Conservation (phyloP, 2,888 invertebrate species). For the Tenthredo mesomela region DNA sequence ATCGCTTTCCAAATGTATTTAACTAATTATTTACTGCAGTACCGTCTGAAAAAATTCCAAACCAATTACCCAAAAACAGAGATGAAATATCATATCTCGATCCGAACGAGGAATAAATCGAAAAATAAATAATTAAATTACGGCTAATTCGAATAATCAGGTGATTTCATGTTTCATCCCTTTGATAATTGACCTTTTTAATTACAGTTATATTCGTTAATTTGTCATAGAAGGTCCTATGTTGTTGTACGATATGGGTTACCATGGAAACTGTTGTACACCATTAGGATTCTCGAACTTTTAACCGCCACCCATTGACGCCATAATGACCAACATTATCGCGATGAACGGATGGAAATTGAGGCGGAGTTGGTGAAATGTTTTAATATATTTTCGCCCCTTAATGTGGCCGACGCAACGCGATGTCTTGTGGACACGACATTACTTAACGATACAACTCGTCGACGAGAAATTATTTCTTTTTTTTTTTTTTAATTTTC, state of each 20-base stretch:
- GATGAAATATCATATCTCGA: no score
- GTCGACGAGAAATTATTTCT: background rate
- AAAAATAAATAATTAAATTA: background rate
- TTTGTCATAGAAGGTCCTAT: background rate
- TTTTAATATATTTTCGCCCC: slow-evolving; percentile 51
- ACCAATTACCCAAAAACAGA: background rate
- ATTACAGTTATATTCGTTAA: background rate
- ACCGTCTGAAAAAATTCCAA: background rate
- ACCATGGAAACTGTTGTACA: slow-evolving; percentile 26
- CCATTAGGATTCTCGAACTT: slow-evolving; percentile 44
- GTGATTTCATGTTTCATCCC: background rate
- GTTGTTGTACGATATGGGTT: slow-evolving; percentile 34
- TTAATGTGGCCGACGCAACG: background rate
- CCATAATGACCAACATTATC: slow-evolving; percentile 52
- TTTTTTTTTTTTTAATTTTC: slow-evolving; percentile 1
- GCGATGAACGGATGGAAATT: slow-evolving; percentile 52
- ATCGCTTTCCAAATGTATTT: background rate
- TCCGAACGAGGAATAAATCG: background rate
- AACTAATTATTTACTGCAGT: background rate
- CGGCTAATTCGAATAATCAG: background rate
- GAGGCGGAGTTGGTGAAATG: slow-evolving; percentile 51
- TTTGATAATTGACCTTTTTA: background rate
- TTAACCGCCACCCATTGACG: slow-evolving; percentile 43
- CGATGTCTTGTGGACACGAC: slow-evolving; percentile 43
- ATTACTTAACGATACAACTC: slow-evolving; percentile 5